phyloP scores from a whole-genome alignment of 2,888 invertebrate species.

The Drosophila rubida region DNA sequence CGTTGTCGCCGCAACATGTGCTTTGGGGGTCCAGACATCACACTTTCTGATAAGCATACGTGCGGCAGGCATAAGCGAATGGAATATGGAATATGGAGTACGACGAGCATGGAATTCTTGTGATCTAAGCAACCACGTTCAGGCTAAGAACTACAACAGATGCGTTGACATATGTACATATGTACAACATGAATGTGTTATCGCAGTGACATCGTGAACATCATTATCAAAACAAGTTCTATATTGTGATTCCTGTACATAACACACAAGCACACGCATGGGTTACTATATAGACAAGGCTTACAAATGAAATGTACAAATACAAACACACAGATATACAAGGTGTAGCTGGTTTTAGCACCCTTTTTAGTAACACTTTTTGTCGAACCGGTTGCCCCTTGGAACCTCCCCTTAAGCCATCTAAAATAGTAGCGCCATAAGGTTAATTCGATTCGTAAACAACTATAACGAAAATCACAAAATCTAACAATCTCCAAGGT shows the following conservation, averaged over 20 bases:
- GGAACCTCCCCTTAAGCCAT: constrained; percentile 3
- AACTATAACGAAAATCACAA: not conserved
- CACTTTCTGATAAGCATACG: constrained; percentile 38
- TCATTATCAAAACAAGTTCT: constrained; percentile 25
- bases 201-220: constrained; percentile 22
- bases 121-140: constrained; percentile 26
- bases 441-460: constrained; percentile 40
- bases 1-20: constrained; percentile 4
- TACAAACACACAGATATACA: constrained; percentile 21
- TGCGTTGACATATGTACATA: constrained; percentile 1
- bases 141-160: constrained; percentile 4
- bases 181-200: constrained; percentile 8
- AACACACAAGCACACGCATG: no score
- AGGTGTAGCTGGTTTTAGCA: constrained; percentile 34
- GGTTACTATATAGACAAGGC: not conserved
- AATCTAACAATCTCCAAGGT: constrained; percentile 21
- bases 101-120: constrained; percentile 30
- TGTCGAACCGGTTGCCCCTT: constrained; percentile 36
- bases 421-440: constrained; percentile 12
- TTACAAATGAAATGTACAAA: not conserved
- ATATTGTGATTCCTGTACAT: constrained; percentile 15
- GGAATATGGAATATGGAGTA: not conserved
- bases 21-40: constrained; percentile 28
- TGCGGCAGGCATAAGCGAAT: constrained; percentile 9
- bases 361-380: constrained; percentile 12